Evolutionary conservation across 2,113 vertebrate species (phyloP).

Genomic region (Vulpes ferrilata): DNA sequence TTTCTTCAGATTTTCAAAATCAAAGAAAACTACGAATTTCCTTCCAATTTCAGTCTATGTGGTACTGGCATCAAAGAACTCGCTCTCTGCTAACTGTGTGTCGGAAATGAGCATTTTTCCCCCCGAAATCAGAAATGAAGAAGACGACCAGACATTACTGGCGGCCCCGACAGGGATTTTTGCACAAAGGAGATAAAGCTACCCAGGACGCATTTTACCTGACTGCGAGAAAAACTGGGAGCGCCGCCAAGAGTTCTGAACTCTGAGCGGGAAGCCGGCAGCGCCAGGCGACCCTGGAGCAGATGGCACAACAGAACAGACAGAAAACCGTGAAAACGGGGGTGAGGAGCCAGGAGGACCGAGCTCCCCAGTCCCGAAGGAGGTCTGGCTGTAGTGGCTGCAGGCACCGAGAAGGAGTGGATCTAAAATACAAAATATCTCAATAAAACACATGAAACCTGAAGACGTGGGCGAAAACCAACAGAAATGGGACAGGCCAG

Average conservation of each 20-base stretch:
- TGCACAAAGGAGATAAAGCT: conserved; percentile 70
- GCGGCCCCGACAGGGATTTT: conserved; percentile 72
- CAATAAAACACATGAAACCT: neutral
- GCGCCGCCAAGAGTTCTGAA: conserved; percentile 94
- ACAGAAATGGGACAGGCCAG: neutral
- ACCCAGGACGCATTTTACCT: conserved; percentile 90
- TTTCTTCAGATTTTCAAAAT: conserved; percentile 72
- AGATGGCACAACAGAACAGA: conserved; percentile 84
- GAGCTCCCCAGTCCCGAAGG: neutral
- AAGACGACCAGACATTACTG: conserved; percentile 61
- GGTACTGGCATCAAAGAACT: conserved; percentile 39
- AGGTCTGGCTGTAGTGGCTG: neutral
- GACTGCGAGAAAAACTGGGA: conserved; percentile 94
- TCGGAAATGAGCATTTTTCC: conserved; percentile 74
- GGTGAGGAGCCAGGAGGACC: conserved; percentile 58
- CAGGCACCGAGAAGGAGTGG: neutral
- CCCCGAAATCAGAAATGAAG: conserved; percentile 78
- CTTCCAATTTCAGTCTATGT: neutral
- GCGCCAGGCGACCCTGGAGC: conserved; percentile 86
- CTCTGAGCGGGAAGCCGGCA: conserved; percentile 89
- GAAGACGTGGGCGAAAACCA: neutral
- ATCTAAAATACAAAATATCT: neutral
- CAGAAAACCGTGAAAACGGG: conserved; percentile 79
- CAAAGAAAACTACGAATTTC: conserved; percentile 13
- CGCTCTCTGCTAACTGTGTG: conserved; percentile 87